These are phyloP conservation scores for Taeniopygia guttata DNA, from an alignment of 2,797 vertebrate genomes.

Conservation along the genomic window DNA sequence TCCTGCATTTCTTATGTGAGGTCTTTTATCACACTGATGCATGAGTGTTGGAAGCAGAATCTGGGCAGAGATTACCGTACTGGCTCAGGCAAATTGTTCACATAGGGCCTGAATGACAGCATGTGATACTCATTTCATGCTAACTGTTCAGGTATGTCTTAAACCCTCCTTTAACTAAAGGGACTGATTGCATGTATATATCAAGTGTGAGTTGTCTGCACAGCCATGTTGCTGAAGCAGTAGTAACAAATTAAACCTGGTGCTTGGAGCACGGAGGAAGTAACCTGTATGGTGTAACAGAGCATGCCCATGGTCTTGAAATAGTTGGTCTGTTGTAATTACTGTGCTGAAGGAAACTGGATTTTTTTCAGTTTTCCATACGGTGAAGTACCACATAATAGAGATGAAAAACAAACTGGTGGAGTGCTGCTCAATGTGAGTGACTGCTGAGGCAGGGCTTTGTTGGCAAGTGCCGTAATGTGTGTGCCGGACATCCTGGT, in stretches of 20 bases:
- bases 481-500: fast-evolving
- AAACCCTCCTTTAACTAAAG: neutral
- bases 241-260: neutral
- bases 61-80: neutral
- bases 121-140: neutral
- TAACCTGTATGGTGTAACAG: neutral
- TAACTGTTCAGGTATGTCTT: neutral
- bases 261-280: neutral
- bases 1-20: neutral
- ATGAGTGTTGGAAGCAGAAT: fast-evolving
- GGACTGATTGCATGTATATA: neutral
- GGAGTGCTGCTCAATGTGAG: neutral
- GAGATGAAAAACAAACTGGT: neutral
- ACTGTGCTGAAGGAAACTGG: neutral
- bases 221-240: neutral
- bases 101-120: neutral
- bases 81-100: neutral
- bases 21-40: neutral
- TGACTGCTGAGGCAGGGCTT: neutral
- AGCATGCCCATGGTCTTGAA: neutral
- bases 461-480: fast-evolving
- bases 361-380: neutral
- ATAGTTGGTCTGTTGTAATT: neutral
- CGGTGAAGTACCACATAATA: fast-evolving
- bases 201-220: neutral